Evolutionary conservation across 2,888 invertebrate species (phyloP), one percentile per base, ranked within the genome.

Genomic region (Zaprionus lineosus): DNA sequence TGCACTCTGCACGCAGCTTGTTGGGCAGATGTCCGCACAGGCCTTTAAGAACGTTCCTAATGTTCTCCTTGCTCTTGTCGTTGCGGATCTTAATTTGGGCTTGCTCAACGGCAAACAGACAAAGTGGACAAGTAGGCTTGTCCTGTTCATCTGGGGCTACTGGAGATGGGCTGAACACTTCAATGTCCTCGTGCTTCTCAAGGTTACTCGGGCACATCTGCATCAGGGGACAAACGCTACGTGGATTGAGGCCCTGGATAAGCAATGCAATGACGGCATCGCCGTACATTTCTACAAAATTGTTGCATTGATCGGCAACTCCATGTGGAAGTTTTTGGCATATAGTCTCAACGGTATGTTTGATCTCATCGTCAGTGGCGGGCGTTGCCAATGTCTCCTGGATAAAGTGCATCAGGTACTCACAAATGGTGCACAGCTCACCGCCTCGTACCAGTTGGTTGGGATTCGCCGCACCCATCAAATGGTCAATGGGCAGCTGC

Each of bases 281-380:
- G 9, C 95, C 95, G 88, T 97, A 97, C 66, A 93, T 92, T 3
- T 94, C 91, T 3, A 97, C 92, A 88, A 97, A 97, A 77, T 93
- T 91, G 26, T 92, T 89, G 86, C 97, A 97, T 74, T 95, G 92
- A 0, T 88, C 90, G 57, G 91, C 90, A 12, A 96, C 88, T 0
- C 93, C 89, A 5, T 86, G 66, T 1, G 96, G 95, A 37, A 97
- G 88, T 69, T 91, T 91, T 6, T 91, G 88, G 89, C 97, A 98
- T 0, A 95, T 93, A 61, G 91, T 91, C 62, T 93, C 92, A 1
- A 97, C 92, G 0, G 92, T 91, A 0, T 91, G 78, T 78, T 94
- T 93, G 37, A 97, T 93, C 77, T 93, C 90, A 5, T 93, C 92
- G 91, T 95, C 95, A 6, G 92, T 94, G 24, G 88, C 89, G 1